Percentiles rank a stretch among this genome's conserved stretches.
phyloP scores from a whole-genome alignment of 2,888 invertebrate species.

The Drosophila greeni region DNA sequence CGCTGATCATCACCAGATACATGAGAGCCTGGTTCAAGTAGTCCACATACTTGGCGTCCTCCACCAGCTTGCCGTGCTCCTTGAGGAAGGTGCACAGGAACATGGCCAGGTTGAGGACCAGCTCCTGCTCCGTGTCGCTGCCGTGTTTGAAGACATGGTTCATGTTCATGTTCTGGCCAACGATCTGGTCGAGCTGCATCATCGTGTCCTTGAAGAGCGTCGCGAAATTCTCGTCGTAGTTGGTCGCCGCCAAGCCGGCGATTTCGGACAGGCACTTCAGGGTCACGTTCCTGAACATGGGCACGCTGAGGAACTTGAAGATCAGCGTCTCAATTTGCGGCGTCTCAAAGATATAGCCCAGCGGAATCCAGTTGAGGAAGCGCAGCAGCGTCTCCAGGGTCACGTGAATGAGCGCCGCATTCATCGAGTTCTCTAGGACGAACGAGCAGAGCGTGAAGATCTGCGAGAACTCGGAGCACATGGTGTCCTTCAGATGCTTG shows the following conservation, averaged over 20 bases:
- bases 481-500: slow-evolving; percentile 98
- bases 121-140: slow-evolving; percentile 97
- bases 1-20: slow-evolving; percentile 94
- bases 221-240: slow-evolving; percentile 96
- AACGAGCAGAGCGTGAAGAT: slow-evolving; percentile 98
- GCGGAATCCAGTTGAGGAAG: slow-evolving; percentile 99
- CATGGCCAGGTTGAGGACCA: slow-evolving; percentile 98
- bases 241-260: slow-evolving; percentile 91
- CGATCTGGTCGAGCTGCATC: slow-evolving; percentile 94
- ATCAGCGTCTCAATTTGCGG: slow-evolving; percentile 95
- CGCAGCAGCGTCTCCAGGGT: slow-evolving; percentile 97
- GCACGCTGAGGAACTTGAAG: slow-evolving; percentile 97
- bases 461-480: slow-evolving; percentile 99
- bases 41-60: slow-evolving; percentile 88
- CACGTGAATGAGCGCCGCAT: slow-evolving; percentile 95
- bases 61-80: slow-evolving; percentile 94
- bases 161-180: slow-evolving; percentile 94
- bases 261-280: slow-evolving; percentile 99
- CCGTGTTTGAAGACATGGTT: slow-evolving; percentile 96
- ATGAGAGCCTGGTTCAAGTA: slow-evolving; percentile 90
- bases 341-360: slow-evolving; percentile 99
- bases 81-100: slow-evolving; percentile 98
- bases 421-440: slow-evolving; percentile 98
- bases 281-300: slow-evolving; percentile 98
- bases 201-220: slow-evolving; percentile 94